Evolutionary conservation across 2,113 vertebrate species (phyloP).

Genomic region (Apus apus): DNA sequence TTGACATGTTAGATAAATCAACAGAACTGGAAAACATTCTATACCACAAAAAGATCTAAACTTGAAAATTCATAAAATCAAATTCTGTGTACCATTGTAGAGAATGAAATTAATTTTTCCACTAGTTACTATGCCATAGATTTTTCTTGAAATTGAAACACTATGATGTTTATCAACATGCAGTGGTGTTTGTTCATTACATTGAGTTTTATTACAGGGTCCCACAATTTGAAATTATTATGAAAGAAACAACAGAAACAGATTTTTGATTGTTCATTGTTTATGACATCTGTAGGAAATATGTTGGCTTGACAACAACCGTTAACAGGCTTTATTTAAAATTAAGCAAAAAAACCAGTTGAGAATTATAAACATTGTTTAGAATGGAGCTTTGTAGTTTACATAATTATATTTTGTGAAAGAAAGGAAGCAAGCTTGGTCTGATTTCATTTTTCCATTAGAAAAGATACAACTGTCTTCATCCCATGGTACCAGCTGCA

Average conservation of each 20-base stretch:
- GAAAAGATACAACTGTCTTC: slow-evolving; percentile 73
- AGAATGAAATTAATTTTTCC: neutral
- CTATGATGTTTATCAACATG: slow-evolving; percentile 80
- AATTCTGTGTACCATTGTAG: neutral
- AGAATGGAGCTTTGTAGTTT: slow-evolving; percentile 77
- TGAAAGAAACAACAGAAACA: slow-evolving; percentile 69
- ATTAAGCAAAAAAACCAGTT: slow-evolving; percentile 69
- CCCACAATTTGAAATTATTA: slow-evolving; percentile 77
- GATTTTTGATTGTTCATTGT: slow-evolving; percentile 81
- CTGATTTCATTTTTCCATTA: slow-evolving; percentile 76
- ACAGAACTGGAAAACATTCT: neutral
- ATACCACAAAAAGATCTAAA: neutral
- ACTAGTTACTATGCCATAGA: slow-evolving; percentile 20
- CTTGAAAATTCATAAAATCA: neutral
- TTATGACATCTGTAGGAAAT: slow-evolving; percentile 78
- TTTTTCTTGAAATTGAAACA: slow-evolving; percentile 72
- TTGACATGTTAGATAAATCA: neutral
- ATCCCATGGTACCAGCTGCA: slow-evolving; percentile 77
- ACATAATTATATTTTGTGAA: slow-evolving; percentile 78
- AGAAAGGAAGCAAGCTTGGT: slow-evolving; percentile 69
- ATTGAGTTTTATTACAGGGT: slow-evolving; percentile 77
- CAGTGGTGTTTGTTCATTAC: slow-evolving; percentile 71
- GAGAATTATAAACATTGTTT: slow-evolving; percentile 79
- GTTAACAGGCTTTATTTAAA: slow-evolving; percentile 72
- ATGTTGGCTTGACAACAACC: slow-evolving; percentile 66